Evolutionary conservation across 2,888 invertebrate genomes (phyloP).

Genomic region (Drosophila monieri): DNA sequence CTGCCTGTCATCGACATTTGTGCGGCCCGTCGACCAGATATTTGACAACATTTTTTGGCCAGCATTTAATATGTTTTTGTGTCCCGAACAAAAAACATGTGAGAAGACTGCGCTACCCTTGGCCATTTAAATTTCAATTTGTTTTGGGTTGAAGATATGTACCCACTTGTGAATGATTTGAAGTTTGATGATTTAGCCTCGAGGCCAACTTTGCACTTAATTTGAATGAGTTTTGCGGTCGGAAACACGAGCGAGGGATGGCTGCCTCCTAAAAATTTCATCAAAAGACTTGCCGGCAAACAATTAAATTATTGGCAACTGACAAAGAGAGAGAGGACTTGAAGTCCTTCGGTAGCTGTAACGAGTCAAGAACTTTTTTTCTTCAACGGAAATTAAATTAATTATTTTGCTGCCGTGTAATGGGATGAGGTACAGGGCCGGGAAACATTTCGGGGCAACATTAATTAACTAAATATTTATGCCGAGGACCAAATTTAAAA

Average conservation of each 20-base stretch:
- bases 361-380: conserved; percentile 52
- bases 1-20: conserved; percentile 38
- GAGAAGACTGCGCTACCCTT: background rate
- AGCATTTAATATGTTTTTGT: conserved; percentile 21
- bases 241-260: background rate
- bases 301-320: conserved; percentile 66
- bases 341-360: background rate
- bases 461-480: conserved; percentile 74
- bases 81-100: background rate
- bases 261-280: conserved; percentile 37
- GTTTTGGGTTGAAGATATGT: background rate
- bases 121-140: conserved; percentile 23
- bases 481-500: conserved; percentile 50
- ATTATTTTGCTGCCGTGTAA: conserved; percentile 49
- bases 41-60: conserved; percentile 28
- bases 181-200: conserved; percentile 1
- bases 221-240: conserved; percentile 54
- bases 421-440: conserved; percentile 10
- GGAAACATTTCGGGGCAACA: conserved; percentile 42
- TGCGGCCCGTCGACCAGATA: conserved; percentile 6
- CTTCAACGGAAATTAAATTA: conserved; percentile 60
- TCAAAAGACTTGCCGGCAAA: conserved; percentile 65
- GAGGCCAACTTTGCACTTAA: conserved; percentile 61
- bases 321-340: background rate
- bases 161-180: background rate